phyloP scores from a whole-genome alignment of 2,797 vertebrate genomes.

The Potorous gilbertii region DNA sequence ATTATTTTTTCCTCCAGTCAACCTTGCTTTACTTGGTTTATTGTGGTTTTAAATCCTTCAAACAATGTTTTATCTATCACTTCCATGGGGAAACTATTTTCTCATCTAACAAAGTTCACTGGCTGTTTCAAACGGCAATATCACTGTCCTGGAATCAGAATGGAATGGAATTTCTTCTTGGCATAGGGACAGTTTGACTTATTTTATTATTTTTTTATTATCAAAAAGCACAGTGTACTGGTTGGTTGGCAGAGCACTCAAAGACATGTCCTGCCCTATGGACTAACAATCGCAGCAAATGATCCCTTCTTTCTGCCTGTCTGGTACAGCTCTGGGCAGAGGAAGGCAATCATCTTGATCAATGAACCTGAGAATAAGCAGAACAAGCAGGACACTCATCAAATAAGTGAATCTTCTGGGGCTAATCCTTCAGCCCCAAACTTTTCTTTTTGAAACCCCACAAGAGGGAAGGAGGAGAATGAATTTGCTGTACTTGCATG shows the following conservation, averaged over 20 bases:
- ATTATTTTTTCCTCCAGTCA: conserved; percentile 42
- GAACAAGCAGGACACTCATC: conserved; percentile 75
- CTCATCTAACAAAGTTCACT: conserved; percentile 62
- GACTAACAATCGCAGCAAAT: conserved; percentile 74
- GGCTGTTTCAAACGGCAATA: conserved; percentile 63
- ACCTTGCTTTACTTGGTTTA: conserved; percentile 3
- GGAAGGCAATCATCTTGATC: conserved; percentile 79
- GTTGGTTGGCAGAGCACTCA: conserved; percentile 57
- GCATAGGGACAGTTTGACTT: conserved; percentile 63
- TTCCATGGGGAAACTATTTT: conserved; percentile 54
- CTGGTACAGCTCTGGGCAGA: conserved; percentile 56
- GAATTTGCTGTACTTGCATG: conserved; percentile 49
- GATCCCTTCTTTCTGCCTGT: conserved; percentile 68
- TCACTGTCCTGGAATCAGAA: conserved; percentile 52
- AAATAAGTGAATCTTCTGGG: conserved; percentile 78
- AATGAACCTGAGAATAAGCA: conserved; percentile 75
- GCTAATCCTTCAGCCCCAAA: conserved; percentile 73
- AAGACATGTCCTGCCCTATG: conserved; percentile 68
- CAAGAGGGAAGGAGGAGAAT: conserved; percentile 49
- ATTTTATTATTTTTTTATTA: conserved; percentile 78
- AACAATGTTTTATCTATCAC: conserved; percentile 41
- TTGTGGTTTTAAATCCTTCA: conserved; percentile 63
- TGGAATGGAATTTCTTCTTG: conserved; percentile 62
- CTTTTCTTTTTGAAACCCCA: conserved; percentile 67
- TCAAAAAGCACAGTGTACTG: conserved; percentile 54